These are phyloP conservation scores for Boloria selene DNA, from an alignment of 2,888 invertebrate genomes.

Conservation along the genomic window DNA sequence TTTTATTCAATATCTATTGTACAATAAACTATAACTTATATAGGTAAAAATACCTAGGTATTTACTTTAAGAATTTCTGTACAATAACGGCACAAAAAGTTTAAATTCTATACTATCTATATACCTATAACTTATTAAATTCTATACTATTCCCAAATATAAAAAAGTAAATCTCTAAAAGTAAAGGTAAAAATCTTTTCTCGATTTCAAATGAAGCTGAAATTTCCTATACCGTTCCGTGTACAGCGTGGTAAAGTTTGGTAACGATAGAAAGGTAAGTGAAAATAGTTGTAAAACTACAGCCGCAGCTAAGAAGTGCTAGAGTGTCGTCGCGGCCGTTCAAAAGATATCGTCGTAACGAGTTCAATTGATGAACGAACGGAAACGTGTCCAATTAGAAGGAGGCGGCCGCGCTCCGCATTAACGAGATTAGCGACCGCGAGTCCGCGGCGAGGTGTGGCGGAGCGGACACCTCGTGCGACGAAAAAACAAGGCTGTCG, in stretches of 20 bases:
- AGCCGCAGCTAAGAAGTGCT: constrained; percentile 34
- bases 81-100: too few species aligned
- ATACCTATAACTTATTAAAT: too few species aligned
- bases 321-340: constrained; percentile 42
- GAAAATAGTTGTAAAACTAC: constrained; percentile 17
- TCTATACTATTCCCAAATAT: neutral
- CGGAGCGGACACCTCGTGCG: constrained; percentile 58
- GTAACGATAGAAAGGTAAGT: neutral
- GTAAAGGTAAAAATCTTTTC: neutral
- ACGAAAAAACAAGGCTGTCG: constrained; percentile 75
- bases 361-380: constrained; percentile 80
- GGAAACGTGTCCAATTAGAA: constrained; percentile 82
- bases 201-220: constrained; percentile 3
- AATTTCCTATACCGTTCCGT: neutral
- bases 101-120: too few species aligned
- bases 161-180: neutral
- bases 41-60: too few species aligned
- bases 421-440: constrained; percentile 76
- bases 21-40: too few species aligned
- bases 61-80: too few species aligned
- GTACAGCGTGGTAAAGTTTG: neutral
- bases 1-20: too few species aligned
- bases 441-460: constrained; percentile 69
- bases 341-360: constrained; percentile 77
- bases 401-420: constrained; percentile 69